These are phyloP conservation scores for Bos indicus DNA, from an alignment of 2,113 vertebrate species.

Conservation along the genomic window DNA sequence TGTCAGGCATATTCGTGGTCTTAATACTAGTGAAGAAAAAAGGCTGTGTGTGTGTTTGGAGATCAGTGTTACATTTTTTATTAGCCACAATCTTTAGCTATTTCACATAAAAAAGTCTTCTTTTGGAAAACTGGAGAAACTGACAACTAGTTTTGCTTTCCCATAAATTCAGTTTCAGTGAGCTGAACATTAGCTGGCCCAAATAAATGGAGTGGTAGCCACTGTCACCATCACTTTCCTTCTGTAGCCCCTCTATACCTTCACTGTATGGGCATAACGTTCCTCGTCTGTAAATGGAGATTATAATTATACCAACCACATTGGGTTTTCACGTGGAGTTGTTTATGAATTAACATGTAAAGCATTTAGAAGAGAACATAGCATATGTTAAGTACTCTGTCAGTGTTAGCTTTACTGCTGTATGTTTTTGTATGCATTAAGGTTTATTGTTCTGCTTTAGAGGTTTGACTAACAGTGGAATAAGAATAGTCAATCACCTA, in stretches of 20 bases:
- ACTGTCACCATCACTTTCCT: background rate
- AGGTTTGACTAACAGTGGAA: conserved; percentile 2
- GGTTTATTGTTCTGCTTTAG: background rate
- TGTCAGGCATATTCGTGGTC: background rate
- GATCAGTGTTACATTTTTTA: background rate
- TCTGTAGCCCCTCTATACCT: background rate
- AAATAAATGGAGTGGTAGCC: background rate
- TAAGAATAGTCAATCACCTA: background rate
- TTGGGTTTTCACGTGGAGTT: background rate
- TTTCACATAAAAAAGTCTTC: background rate
- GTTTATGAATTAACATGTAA: background rate
- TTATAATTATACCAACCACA: background rate
- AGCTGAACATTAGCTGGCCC: background rate
- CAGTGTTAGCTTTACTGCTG: background rate
- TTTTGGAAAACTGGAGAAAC: background rate
- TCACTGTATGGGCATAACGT: background rate
- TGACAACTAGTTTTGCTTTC: background rate
- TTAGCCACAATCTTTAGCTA: background rate
- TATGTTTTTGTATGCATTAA: background rate
- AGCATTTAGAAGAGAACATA: background rate
- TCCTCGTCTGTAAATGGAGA: background rate
- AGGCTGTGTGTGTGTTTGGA: background rate
- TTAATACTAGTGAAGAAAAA: background rate
- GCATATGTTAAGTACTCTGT: background rate
- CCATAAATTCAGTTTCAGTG: background rate